Conservation (phyloP, 2,888 invertebrate genomes). For the Caenorhabditis macrosperma region DNA sequence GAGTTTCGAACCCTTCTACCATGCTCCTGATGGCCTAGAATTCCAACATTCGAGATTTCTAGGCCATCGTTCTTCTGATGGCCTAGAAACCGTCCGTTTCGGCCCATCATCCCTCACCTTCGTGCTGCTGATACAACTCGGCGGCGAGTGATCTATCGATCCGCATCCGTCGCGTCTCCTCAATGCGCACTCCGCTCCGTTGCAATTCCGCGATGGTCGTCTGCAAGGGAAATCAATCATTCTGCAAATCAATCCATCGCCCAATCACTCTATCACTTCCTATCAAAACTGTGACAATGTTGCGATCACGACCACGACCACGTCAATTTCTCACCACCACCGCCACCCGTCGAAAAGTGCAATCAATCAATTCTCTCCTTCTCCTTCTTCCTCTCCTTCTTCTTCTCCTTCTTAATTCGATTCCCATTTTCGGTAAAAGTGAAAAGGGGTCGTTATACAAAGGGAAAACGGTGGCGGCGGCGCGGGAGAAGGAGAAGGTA, state of each 20-base stretch:
- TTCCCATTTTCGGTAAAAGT: not conserved
- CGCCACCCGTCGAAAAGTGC: too few species aligned
- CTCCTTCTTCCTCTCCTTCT: conserved; percentile 7
- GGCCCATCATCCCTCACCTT: too few species aligned
- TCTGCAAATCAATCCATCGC: not conserved
- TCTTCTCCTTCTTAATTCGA: not conserved
- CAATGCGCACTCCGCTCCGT: conserved; percentile 56
- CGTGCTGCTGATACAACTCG: conserved; percentile 61
- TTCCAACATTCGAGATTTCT: too few species aligned
- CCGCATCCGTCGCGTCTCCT: conserved; percentile 47
- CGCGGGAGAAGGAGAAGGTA: too few species aligned
- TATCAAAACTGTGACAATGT: not conserved
- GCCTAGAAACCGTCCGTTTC: too few species aligned
- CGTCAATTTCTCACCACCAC: too few species aligned
- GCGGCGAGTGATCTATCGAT: conserved; percentile 49
- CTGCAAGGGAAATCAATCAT: conserved; percentile 28
- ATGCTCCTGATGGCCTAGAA: too few species aligned
- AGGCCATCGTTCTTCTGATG: not conserved
- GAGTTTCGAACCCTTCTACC: not conserved
- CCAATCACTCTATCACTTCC: not conserved
- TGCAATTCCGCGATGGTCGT: conserved; percentile 48
- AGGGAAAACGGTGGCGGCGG: not conserved
- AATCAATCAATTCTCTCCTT: not conserved
- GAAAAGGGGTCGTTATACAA: not conserved
- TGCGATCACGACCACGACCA: too few species aligned